These are phyloP conservation scores for Drosophila ironensis DNA, from an alignment of 1,140 invertebrate genomes.

Conservation along the genomic window DNA sequence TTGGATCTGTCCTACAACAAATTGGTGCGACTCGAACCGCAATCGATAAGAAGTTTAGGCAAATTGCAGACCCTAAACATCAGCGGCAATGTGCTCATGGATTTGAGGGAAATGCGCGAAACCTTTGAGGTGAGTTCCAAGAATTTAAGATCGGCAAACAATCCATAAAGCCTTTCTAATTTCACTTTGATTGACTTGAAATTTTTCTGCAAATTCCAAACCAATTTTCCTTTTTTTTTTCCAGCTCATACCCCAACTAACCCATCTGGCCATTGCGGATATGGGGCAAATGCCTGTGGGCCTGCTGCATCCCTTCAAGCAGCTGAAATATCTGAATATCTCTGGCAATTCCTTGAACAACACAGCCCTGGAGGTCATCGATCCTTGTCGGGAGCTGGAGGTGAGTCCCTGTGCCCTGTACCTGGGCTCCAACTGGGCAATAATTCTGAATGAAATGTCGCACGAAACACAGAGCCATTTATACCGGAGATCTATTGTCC, in stretches of 20 bases:
- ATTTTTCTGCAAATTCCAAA: neutral
- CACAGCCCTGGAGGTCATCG: slow-evolving; percentile 78
- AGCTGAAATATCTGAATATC: slow-evolving; percentile 84
- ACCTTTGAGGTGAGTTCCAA: slow-evolving; percentile 79
- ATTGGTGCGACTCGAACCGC: slow-evolving; percentile 86
- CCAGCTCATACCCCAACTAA: slow-evolving; percentile 83
- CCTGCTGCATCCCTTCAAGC: slow-evolving; percentile 83
- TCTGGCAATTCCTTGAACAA: slow-evolving; percentile 83
- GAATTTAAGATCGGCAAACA: neutral
- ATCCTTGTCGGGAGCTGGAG: slow-evolving; percentile 77
- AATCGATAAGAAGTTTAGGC: slow-evolving; percentile 83
- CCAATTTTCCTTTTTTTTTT: slow-evolving; percentile 19
- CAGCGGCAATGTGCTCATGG: slow-evolving; percentile 85
- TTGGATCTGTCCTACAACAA: slow-evolving; percentile 90
- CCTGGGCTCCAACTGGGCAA: slow-evolving; percentile 1
- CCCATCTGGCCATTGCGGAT: slow-evolving; percentile 84
- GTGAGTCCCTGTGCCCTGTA: slow-evolving; percentile 56
- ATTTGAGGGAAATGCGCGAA: slow-evolving; percentile 79
- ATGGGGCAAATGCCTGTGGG: slow-evolving; percentile 83
- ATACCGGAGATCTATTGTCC: slow-evolving; percentile 35
- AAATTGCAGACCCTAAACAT: slow-evolving; percentile 84
- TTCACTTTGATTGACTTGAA: neutral
- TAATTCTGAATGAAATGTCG: slow-evolving; percentile 18
- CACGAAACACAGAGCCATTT: slow-evolving; percentile 2
- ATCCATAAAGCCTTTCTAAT: neutral